Base-by-base conservation (phyloP, 2,797 vertebrate species). In the Coendou prehensilis region DNA sequence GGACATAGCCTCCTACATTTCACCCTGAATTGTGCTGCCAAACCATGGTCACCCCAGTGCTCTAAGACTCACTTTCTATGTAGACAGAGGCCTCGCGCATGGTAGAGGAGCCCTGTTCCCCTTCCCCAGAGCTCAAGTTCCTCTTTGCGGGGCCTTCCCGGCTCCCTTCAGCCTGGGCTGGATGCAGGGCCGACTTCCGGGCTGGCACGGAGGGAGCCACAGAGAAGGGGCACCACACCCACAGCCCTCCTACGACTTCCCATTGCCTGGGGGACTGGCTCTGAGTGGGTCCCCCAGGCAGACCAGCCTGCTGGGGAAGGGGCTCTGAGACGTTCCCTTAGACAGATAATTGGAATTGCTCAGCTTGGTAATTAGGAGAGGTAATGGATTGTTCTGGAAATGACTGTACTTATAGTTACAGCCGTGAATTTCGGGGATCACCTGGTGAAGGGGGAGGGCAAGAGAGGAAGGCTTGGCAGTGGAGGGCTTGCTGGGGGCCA, bases 291-390 rank as follows among this genome's bases (percentile, higher is more conserved):
- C 14, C 17, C 33, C 33, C 64, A 18, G 85, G 41, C 41, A 47
- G 67, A 73, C 71, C 26, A 71, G 88, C 79, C 59, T 6, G 41
- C 79, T 11, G 30, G 67, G 85, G 89, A 89, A 61, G 95, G 90
- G 95, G 73, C 69, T 93, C 95, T 37, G 87, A 91, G 94, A 78
- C 56, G 63, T 59, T 93, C 96, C 88, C 94, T 96, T 78, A 95
- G 83, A 93, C 41, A n/a, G 9, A 2, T 96, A 95, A 96, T 96
- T 97, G 96, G 94, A 90, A 97, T 91, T 59, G 83, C 89, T 57
- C 1, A 28, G 86, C 92, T 56, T 86, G 50, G 94, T 97, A 97
- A 97, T 98, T 97, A 98, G 96, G 78, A 94, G 95, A 76, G 41
- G 82, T 45, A n/a, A 88, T 91, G 52, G 86, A 78, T 95, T 28